These are phyloP conservation scores for Heterodera carotae DNA, from an alignment of 1,140 invertebrate genomes.

Conservation along the genomic window DNA sequence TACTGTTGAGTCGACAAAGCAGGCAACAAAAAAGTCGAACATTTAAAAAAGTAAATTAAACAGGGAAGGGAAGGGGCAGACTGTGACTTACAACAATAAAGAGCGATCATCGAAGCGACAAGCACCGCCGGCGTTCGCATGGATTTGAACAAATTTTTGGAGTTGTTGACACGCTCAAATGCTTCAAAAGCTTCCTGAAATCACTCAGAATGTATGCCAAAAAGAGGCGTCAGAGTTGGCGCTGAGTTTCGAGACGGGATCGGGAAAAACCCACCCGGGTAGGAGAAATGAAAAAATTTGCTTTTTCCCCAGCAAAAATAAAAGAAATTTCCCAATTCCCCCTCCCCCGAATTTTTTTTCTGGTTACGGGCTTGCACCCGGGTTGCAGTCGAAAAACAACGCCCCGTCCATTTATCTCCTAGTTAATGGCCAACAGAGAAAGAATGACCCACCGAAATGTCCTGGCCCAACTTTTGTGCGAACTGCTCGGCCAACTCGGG, in stretches of 20 bases:
- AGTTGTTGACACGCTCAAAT: slow-evolving; percentile 57
- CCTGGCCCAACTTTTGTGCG: slow-evolving; percentile 61
- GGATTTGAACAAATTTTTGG: slow-evolving; percentile 65
- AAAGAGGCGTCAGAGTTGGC: too few relatives aligned
- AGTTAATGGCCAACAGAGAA: too few relatives aligned
- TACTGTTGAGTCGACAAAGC: too few relatives aligned
- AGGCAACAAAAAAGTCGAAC: too few relatives aligned
- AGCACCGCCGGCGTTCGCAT: slow-evolving; percentile 65
- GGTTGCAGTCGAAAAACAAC: too few relatives aligned
- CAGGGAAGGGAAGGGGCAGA: background rate
- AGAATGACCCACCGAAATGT: slow-evolving; percentile 48
- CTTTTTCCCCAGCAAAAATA: too few relatives aligned
- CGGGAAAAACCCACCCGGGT: too few relatives aligned
- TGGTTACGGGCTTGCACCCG: too few relatives aligned
- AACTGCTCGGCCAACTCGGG: slow-evolving; percentile 58
- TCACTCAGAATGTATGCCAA: background rate
- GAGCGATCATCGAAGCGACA: slow-evolving; percentile 55
- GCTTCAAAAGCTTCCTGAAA: slow-evolving; percentile 60
- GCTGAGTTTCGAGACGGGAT: too few relatives aligned
- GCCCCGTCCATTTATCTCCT: too few relatives aligned
- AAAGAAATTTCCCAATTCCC: slow-evolving; percentile 19
- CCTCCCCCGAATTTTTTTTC: too few relatives aligned
- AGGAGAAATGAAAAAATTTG: too few relatives aligned
- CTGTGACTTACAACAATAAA: slow-evolving; percentile 52
- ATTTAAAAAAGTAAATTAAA: background rate